phyloP scores from a whole-genome alignment of 1,140 invertebrate genomes.

The Venustaconcha ellipsiformis region DNA sequence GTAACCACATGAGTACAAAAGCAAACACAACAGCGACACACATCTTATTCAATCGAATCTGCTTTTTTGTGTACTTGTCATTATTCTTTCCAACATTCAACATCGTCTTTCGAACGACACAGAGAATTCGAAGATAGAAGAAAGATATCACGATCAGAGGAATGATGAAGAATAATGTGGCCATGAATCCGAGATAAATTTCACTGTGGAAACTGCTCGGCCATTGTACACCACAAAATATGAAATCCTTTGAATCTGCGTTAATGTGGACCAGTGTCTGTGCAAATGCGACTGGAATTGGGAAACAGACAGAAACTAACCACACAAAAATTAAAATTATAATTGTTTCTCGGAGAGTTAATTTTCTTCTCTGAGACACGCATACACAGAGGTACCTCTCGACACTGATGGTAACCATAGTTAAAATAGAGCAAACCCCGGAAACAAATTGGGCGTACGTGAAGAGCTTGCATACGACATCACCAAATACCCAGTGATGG shows the following conservation, averaged over 20 bases:
- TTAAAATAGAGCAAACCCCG: constrained; percentile 44
- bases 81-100: constrained; percentile 1
- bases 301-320: constrained; percentile 38
- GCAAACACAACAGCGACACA: constrained; percentile 38
- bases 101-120: constrained; percentile 28
- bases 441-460: constrained; percentile 47
- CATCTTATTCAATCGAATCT: constrained; percentile 48
- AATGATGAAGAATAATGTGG: constrained; percentile 39
- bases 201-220: constrained; percentile 32
- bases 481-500: constrained; percentile 50
- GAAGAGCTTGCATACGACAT: constrained; percentile 45
- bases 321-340: constrained; percentile 29
- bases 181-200: constrained; percentile 40
- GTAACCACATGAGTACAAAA: constrained; percentile 50
- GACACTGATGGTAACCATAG: constrained; percentile 48
- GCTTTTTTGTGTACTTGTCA: constrained; percentile 25
- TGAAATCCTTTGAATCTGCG: constrained; percentile 4
- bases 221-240: constrained; percentile 46
- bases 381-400: constrained; percentile 42
- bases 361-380: constrained; percentile 25
- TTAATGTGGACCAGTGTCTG: constrained; percentile 28
- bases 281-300: constrained; percentile 45
- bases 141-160: constrained; percentile 39
- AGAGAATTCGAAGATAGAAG: constrained; percentile 41
- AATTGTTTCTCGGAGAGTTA: constrained; percentile 19